Evolutionary conservation across 2,888 invertebrate genomes (phyloP).

Genomic region (Cosmia trapezina): DNA sequence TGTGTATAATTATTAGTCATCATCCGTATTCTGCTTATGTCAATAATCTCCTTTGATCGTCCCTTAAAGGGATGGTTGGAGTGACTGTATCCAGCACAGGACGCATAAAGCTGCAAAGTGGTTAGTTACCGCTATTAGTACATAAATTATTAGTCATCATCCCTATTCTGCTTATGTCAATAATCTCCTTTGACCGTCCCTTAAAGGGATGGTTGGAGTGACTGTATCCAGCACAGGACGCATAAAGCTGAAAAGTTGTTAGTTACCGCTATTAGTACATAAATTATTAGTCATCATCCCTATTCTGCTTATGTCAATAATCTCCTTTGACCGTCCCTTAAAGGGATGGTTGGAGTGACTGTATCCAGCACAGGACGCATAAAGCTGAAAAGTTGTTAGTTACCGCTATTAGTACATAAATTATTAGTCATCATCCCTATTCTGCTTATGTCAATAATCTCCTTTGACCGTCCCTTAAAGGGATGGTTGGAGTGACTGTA

Average conservation of each 20-base stretch:
- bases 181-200: neutral
- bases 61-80: neutral
- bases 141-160: conserved; percentile 62
- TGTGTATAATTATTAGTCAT: conserved; percentile 59
- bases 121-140: conserved; percentile 36
- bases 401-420: conserved; percentile 46
- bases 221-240: neutral
- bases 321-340: neutral
- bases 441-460: neutral
- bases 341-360: neutral
- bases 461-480: neutral
- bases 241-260: conserved; percentile 13
- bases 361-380: neutral
- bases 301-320: no score
- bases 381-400: conserved; percentile 8
- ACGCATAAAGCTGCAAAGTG: conserved; percentile 12
- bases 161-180: no score
- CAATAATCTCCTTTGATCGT: neutral
- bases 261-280: conserved; percentile 40
- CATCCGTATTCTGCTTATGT: no score
- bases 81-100: neutral
- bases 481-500: neutral
- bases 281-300: no score
- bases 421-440: no score
- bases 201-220: neutral